phyloP scores from a whole-genome alignment of 2,113 vertebrate species.

The Ornithorhynchus anatinus region DNA sequence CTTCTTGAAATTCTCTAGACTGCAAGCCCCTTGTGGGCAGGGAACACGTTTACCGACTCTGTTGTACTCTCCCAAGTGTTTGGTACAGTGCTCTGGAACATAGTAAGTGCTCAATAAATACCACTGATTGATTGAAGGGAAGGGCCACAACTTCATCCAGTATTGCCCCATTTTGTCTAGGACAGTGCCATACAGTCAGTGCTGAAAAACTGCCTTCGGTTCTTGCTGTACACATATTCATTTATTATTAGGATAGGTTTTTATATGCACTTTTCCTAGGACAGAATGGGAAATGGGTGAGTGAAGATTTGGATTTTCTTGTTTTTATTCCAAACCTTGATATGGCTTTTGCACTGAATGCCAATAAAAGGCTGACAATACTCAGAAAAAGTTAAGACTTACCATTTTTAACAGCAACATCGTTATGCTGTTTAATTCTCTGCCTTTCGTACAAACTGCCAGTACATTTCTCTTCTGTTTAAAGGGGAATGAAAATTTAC shows the following conservation, averaged over 20 bases:
- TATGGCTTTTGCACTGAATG: background rate
- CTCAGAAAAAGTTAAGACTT: conserved; percentile 46
- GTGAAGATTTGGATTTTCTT: background rate
- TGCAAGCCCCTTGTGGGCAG: too few species aligned
- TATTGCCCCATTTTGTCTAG: too few species aligned
- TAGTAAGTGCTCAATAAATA: too few species aligned
- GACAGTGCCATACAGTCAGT: too few species aligned
- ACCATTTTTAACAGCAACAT: conserved; percentile 48
- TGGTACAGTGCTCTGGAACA: too few species aligned
- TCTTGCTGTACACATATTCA: too few species aligned
- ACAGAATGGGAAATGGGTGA: background rate
- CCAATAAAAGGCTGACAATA: conserved; percentile 38
- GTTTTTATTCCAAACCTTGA: conserved; percentile 4
- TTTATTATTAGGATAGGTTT: background rate
- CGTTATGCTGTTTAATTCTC: conserved; percentile 49
- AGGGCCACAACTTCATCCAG: too few species aligned
- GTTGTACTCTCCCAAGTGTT: too few species aligned
- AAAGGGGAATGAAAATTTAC: conserved; percentile 71
- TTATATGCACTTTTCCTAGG: background rate
- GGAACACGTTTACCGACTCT: too few species aligned
- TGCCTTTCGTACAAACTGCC: conserved; percentile 47
- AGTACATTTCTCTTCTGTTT: conserved; percentile 61
- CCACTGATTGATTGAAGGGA: too few species aligned
- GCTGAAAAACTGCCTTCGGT: too few species aligned
- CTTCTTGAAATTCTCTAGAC: too few species aligned